These are phyloP conservation scores for Guaruba guarouba DNA, from an alignment of 2,113 vertebrate species.

Conservation along the genomic window DNA sequence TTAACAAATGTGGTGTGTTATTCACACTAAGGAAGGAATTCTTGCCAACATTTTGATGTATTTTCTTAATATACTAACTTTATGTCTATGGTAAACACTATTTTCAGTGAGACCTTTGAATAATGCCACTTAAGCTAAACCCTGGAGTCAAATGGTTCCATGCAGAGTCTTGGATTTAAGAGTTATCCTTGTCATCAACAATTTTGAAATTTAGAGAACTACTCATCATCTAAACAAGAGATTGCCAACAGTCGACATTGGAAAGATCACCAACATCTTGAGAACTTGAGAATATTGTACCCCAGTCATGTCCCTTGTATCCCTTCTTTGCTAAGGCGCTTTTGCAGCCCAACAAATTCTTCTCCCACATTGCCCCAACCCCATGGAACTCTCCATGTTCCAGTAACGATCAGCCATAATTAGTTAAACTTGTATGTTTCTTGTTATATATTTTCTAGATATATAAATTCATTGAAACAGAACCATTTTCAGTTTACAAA, in stretches of 20 bases:
- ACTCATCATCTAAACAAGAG: neutral
- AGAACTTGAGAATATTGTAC: neutral
- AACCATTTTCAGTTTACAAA: neutral
- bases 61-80: neutral
- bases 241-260: neutral
- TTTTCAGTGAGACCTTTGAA: neutral
- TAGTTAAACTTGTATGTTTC: neutral
- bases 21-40: neutral
- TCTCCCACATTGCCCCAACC: fast-evolving
- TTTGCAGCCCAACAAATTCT: neutral
- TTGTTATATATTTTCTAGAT: neutral
- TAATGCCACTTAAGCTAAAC: neutral
- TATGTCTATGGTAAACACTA: neutral
- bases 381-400: neutral
- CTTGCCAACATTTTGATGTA: neutral
- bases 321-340: neutral
- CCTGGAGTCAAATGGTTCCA: neutral
- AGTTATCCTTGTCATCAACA: neutral
- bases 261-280: neutral
- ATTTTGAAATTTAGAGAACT: neutral
- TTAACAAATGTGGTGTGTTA: neutral
- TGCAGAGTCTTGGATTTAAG: neutral
- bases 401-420: neutral
- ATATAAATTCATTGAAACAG: neutral
- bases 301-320: neutral